phyloP scores from a whole-genome alignment of 2,113 vertebrate species.

The Xyliphius kryptos region DNA sequence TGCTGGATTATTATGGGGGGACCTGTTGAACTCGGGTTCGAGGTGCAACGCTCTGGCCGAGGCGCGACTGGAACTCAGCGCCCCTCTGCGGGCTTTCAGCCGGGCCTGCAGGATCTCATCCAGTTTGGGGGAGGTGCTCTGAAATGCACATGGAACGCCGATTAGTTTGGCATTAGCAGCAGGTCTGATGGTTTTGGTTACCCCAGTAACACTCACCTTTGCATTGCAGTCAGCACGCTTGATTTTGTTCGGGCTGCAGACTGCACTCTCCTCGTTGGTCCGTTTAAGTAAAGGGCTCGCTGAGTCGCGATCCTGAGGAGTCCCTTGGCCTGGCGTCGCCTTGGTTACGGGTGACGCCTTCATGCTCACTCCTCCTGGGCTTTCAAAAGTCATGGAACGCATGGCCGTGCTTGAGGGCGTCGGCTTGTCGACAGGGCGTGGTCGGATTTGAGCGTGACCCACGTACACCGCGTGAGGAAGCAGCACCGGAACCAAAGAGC shows the following conservation, averaged over 20 bases:
- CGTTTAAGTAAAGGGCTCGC: conserved; percentile 67
- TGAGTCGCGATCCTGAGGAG: conserved; percentile 9
- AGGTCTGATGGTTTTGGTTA: too few relatives aligned
- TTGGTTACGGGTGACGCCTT: conserved; percentile 4
- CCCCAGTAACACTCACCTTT: conserved; percentile 46
- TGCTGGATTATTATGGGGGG: conserved; percentile 46
- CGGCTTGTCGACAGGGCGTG: conserved; percentile 56
- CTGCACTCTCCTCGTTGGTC: conserved; percentile 33
- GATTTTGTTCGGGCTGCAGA: conserved; percentile 64
- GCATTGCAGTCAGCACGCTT: conserved; percentile 48
- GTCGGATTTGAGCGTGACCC: conserved; percentile 66
- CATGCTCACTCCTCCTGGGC: conserved; percentile 32
- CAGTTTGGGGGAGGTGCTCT: conserved; percentile 61
- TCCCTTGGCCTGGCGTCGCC: neutral
- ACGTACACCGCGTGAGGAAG: conserved; percentile 79
- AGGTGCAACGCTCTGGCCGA: conserved; percentile 60
- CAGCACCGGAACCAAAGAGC: conserved; percentile 71
- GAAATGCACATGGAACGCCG: neutral
- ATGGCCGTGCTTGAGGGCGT: conserved; percentile 67
- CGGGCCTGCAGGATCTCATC: conserved; percentile 58
- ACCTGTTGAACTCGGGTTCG: conserved; percentile 57
- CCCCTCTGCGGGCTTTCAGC: conserved; percentile 49
- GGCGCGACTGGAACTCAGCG: conserved; percentile 42
- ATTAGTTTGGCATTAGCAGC: too few relatives aligned
- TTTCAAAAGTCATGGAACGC: conserved; percentile 71